Evolutionary conservation across 1,140 invertebrate genomes (phyloP), one percentile per base, ranked within the genome.

Genomic region (Cotesia chilonis): DNA sequence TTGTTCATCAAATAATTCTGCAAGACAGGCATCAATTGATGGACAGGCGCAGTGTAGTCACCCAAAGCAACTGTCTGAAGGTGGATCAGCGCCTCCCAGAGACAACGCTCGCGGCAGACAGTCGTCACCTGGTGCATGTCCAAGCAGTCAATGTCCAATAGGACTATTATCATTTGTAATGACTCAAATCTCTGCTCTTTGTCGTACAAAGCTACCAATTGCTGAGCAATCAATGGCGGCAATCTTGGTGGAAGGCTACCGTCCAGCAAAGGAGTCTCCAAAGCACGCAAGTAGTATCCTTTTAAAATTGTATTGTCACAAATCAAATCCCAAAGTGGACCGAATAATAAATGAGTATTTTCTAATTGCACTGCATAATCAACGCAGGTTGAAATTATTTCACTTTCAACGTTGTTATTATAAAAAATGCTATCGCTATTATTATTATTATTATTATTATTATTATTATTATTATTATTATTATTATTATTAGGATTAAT

Each of bases 1-100:
- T 28, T 75, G 73, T 81, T 83, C 4, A 76, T 76, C 28, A 90
- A 71, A 12, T 81, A 81, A 60, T 80, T 82, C 71, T 87, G 83
- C n/a, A 91, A 79, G 20, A 90, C 84, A 0, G 89, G 89, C 64
- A 94, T 85, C 14, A 94, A 85, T 79, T 96, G 95, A 74, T 94
- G 93, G 70, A 97, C 88, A 0, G 96, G 95, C 5, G 92, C 91
- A 0, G 93, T 91, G 79, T 94, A 98, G 83, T 98, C 96, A 37
- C 88, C 85, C 77, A 98, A 90, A 6, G 93, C 95, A 79, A 92
- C 89, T 73, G 95, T 97, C 83, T 96, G 95, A 7, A 98, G 90
- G 83, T 96, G 95, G 75, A 97, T 94, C 66, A 96, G 91, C 28
- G 94, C 95, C 81, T 96, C 94, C 87, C 95, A 96, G 12, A 98